Base-by-base conservation (phyloP, 2,113 vertebrate genomes). In the Hyla sarda region DNA sequence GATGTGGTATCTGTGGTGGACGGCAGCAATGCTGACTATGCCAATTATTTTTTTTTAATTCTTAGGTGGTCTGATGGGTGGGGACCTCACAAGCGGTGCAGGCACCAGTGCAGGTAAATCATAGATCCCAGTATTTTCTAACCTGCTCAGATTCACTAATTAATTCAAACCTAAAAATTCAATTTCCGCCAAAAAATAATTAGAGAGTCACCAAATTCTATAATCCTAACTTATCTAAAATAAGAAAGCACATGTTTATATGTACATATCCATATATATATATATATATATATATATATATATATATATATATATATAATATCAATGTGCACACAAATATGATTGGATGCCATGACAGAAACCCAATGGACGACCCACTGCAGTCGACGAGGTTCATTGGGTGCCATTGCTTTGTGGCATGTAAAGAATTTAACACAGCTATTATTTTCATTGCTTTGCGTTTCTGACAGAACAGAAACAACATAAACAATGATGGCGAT, bases 31-130 rank as follows among this genome's bases (percentile, higher is more conserved):
- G 69, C 86, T 90, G 65, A 82, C 87, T 90, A 60, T 88, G 45
- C 56, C 90, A 82, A 73, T 87, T 90, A n/a, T 87, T 89, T 62
- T 28, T 91, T 91, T 92, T 90, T 92, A 89, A 84, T 89, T 88
- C 86, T 0, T 91, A 99, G 98, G 98, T 97, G 97, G 98, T 96
- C 97, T 99, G 92, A 98, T 99, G 97, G 96, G 97, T 93, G 96
- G 98, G 92, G 98, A 99, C 96, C 97, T 99, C 92, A 95, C 97
- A 94, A 97, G 97, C 95, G 96, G 98, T 96, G 97, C 96, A 93
- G 98, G 98, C 96, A 98, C 97, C 96, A 99, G 98, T 95, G 97
- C 98, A 96, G 98, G 98, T 98, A 97, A 98, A 95, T 74, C 77
- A 82, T 62, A 84, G 71, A 75, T 62, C n/a, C 60, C 58, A 45